Evolutionary conservation across 2,113 vertebrate species (phyloP).

Genomic region (Sardina pilchardus): DNA sequence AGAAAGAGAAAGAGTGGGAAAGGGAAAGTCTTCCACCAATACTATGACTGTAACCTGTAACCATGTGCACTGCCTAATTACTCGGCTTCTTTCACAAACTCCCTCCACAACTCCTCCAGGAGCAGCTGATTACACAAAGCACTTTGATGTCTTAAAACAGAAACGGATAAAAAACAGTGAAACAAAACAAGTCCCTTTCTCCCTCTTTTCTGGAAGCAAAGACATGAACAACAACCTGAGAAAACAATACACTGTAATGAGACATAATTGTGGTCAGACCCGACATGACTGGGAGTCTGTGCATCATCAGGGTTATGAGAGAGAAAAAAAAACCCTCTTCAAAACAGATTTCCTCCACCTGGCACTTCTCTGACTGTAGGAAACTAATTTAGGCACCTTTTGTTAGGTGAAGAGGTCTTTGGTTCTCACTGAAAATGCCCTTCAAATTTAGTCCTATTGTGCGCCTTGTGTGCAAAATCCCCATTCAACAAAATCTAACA

Average conservation of each 20-base stretch:
- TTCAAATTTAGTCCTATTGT: not conserved
- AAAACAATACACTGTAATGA: slow-evolving; percentile 44
- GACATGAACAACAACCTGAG: slow-evolving; percentile 36
- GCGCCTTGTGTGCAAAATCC: slow-evolving; percentile 17
- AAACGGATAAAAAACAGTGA: slow-evolving; percentile 26
- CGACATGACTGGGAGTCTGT: not conserved
- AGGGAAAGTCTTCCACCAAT: not conserved
- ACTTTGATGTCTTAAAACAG: slow-evolving; percentile 41
- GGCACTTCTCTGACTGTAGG: not conserved
- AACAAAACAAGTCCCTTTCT: slow-evolving; percentile 16
- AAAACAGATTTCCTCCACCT: slow-evolving; percentile 6
- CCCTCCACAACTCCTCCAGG: slow-evolving; percentile 21
- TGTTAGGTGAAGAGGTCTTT: slow-evolving; percentile 3
- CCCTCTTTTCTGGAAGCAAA: slow-evolving; percentile 30
- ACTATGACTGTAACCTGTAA: slow-evolving; percentile 34
- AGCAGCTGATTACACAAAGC: slow-evolving; percentile 36
- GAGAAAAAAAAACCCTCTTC: not conserved
- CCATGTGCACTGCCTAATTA: slow-evolving; percentile 25
- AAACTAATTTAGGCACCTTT: not conserved
- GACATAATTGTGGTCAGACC: slow-evolving; percentile 34
- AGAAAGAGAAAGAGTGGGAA: not conserved
- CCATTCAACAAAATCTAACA: slow-evolving; percentile 9
- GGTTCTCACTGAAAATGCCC: not conserved
- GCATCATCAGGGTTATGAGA: not conserved
- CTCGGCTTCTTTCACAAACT: slow-evolving; percentile 25